A percentile compares a stretch with the other conserved stretches of the same genome.
phyloP scores from a whole-genome alignment of 1,140 invertebrate species.

The Drosophila insularis region DNA sequence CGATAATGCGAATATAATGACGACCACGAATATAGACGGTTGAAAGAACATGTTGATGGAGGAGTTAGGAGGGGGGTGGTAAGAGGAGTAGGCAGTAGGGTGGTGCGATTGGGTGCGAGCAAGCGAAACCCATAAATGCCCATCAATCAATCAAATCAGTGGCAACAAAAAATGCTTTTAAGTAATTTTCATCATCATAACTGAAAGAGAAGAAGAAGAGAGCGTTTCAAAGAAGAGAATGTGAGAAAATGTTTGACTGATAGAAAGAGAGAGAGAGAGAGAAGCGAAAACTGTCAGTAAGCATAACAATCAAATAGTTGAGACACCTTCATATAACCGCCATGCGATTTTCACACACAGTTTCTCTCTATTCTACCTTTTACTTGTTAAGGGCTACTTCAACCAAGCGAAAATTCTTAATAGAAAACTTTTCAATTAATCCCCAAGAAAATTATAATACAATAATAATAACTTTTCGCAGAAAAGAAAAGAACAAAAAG shows the following conservation, averaged over 20 bases:
- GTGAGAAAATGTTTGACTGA: neutral
- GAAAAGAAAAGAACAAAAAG: neutral
- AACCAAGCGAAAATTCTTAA: slow-evolving; percentile 76
- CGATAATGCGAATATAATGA: slow-evolving; percentile 78
- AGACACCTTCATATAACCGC: slow-evolving; percentile 13
- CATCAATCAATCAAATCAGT: slow-evolving; percentile 79
- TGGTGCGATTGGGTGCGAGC: slow-evolving; percentile 1
- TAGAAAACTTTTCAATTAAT: slow-evolving; percentile 80
- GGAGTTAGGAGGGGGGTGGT: neutral
- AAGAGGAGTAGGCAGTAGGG: neutral
- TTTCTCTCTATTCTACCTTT: neutral
- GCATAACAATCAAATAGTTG: slow-evolving; percentile 77
- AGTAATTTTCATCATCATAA: slow-evolving; percentile 74
- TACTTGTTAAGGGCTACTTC: slow-evolving; percentile 32
- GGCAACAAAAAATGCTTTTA: slow-evolving; percentile 72
- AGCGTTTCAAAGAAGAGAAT: neutral
- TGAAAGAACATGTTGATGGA: slow-evolving; percentile 56
- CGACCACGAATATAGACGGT: slow-evolving; percentile 8
- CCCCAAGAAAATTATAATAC: slow-evolving; percentile 77
- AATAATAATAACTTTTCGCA: slow-evolving; percentile 75
- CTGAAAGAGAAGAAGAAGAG: slow-evolving; percentile 12
- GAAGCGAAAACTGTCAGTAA: slow-evolving; percentile 64
- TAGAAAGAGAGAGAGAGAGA: neutral
- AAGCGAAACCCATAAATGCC: slow-evolving; percentile 61
- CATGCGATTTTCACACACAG: neutral